Percentiles rank a stretch among this genome's conserved stretches.
Evolutionary conservation across 2,113 vertebrate genomes (phyloP).

Genomic region (Tragulus kanchil): DNA sequence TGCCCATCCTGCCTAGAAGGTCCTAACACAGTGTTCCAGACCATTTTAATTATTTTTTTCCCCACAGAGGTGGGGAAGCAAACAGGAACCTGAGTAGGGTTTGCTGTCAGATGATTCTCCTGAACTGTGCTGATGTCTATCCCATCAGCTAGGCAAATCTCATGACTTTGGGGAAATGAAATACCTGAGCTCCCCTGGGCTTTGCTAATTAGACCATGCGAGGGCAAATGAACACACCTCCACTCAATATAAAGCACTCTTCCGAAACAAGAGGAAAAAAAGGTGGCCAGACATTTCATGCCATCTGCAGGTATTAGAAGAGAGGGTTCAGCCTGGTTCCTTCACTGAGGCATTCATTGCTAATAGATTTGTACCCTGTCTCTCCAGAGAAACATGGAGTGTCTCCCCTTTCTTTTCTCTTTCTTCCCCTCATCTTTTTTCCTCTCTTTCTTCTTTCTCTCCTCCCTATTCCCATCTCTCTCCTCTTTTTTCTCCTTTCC

Average conservation of each 20-base stretch:
- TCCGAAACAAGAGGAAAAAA: not conserved
- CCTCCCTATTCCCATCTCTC: not conserved
- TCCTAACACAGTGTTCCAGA: not conserved
- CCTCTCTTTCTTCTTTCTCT: not conserved
- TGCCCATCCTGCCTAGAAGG: not conserved
- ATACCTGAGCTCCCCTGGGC: not conserved
- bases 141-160: not conserved
- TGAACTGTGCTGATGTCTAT: not conserved
- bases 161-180: not conserved
- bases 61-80: not conserved
- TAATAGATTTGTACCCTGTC: not conserved
- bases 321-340: not conserved
- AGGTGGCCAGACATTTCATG: not conserved
- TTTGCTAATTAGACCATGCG: not conserved
- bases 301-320: not conserved
- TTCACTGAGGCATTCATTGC: not conserved
- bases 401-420: not conserved
- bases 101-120: not conserved
- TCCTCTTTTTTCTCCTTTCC: rapidly evolving
- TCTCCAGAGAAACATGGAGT: not conserved
- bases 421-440: not conserved
- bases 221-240: not conserved
- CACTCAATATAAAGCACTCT: not conserved
- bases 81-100: not conserved
- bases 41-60: not conserved